Percentiles rank a stretch among this genome's conserved stretches.
Conservation (phyloP, 2,888 invertebrate genomes). For the Minunthozetes semirufus region DNA sequence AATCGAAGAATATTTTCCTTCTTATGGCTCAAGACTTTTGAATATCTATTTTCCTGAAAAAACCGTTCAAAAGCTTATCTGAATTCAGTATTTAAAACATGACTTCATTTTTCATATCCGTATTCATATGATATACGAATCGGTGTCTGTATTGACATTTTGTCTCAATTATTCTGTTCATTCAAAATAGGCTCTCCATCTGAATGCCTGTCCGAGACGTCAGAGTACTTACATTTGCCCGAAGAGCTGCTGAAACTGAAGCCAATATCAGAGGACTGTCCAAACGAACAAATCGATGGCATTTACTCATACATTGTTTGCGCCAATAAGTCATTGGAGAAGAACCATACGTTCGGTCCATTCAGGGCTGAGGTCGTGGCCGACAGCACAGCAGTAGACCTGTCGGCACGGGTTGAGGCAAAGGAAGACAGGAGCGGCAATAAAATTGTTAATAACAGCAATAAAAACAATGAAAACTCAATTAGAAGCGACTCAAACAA, state of each 20-base stretch:
- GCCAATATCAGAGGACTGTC: background rate
- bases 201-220: constrained; percentile 16
- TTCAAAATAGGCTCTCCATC: constrained; percentile 7
- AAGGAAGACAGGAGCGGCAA: background rate
- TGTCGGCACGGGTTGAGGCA: background rate
- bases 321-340: background rate
- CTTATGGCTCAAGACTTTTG: background rate
- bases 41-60: background rate
- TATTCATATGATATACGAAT: no score
- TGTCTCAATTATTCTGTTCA: background rate
- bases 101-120: no score
- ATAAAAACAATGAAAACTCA: background rate
- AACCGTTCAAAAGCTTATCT: no score
- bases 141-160: background rate
- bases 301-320: constrained; percentile 11
- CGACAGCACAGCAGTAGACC: background rate
- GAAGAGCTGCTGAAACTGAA: background rate
- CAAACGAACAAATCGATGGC: background rate
- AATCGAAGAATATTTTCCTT: background rate
- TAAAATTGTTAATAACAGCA: background rate
- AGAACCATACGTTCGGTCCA: background rate
- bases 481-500: background rate
- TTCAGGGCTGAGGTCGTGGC: background rate
- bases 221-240: background rate
- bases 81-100: no score